These are phyloP conservation scores for Aphelocoma coerulescens DNA, from an alignment of 2,113 vertebrate species.

Conservation along the genomic window DNA sequence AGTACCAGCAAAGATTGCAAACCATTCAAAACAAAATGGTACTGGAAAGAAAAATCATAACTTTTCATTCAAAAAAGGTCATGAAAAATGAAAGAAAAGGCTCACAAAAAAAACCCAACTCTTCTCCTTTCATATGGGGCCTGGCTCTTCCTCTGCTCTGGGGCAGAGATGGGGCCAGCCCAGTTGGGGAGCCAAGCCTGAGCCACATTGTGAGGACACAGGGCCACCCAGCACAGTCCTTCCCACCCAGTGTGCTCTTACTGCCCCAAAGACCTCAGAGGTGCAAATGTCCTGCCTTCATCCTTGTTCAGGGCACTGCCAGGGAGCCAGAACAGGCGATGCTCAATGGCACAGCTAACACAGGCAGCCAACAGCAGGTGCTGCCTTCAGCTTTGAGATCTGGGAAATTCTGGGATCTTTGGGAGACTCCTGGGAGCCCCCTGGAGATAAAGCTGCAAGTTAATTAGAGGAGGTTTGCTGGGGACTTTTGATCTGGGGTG, in stretches of 20 bases:
- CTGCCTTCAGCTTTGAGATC: not conserved
- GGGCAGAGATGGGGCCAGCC: not conserved
- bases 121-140: not conserved
- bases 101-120: rapidly evolving
- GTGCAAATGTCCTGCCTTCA: not conserved
- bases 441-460: not conserved
- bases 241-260: not conserved
- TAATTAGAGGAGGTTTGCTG: not conserved
- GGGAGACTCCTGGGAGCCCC: not conserved
- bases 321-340: not conserved
- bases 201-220: not conserved
- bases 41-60: not conserved
- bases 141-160: not conserved
- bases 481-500: not conserved
- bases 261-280: not conserved
- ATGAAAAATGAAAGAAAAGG: not conserved
- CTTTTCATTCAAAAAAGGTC: not conserved
- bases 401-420: not conserved
- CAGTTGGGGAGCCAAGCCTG: not conserved
- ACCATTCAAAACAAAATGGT: not conserved
- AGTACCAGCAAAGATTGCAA: not conserved
- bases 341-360: not conserved
- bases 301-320: not conserved
- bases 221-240: not conserved
- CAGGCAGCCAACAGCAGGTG: not conserved